Conservation (phyloP, 2,113 vertebrate genomes). For the Tylochromis polylepis region DNA sequence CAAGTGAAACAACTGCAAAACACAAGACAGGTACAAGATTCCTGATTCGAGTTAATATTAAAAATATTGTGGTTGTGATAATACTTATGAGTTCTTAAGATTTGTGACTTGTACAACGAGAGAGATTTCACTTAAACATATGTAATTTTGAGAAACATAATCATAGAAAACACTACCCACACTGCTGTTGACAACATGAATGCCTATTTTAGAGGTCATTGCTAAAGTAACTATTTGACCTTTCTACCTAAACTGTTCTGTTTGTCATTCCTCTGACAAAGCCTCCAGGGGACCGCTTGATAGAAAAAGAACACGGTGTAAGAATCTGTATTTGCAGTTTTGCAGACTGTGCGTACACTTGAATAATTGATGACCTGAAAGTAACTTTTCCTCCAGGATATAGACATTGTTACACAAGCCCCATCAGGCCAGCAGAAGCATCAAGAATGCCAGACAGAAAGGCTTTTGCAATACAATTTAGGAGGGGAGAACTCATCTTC, state of each 20-base stretch:
- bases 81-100: background rate
- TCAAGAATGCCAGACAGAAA: background rate
- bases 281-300: background rate
- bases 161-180: background rate
- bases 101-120: background rate
- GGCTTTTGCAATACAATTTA: background rate
- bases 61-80: background rate
- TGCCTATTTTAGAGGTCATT: background rate
- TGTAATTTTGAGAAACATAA: background rate
- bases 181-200: background rate
- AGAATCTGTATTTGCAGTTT: background rate
- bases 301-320: background rate
- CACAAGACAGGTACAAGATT: background rate
- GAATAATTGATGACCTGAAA: conserved; percentile 37
- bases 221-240: background rate
- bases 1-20: background rate
- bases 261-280: background rate
- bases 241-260: background rate
- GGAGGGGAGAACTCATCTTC: background rate
- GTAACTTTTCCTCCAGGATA: conserved; percentile 32
- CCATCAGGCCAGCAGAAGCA: background rate
- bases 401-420: conserved; percentile 18
- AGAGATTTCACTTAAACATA: background rate
- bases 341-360: conserved; percentile 6
- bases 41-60: background rate